Conservation (phyloP, 2,113 vertebrate species). For the Recurvirostra avosetta region DNA sequence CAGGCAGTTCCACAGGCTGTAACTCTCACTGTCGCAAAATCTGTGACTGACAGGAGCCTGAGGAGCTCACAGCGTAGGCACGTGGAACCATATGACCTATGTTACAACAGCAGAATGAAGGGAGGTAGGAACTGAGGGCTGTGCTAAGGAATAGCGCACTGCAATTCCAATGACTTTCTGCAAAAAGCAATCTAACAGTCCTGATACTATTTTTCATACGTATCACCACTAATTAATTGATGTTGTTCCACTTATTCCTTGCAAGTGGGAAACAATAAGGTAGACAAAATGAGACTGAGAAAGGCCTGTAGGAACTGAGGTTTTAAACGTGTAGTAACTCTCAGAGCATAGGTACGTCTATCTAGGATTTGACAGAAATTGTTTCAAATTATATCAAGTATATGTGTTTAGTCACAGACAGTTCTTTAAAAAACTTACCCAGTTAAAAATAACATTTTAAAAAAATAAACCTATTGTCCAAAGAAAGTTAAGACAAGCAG, state of each 20-base stretch:
- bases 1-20: neutral
- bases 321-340: neutral
- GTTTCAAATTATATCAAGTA: neutral
- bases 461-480: slow-evolving; percentile 27
- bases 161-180: neutral
- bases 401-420: neutral
- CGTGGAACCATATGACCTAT: rapidly evolving
- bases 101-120: neutral
- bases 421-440: neutral
- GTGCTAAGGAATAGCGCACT: neutral
- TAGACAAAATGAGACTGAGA: neutral
- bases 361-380: neutral
- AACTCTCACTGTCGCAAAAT: neutral
- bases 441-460: neutral
- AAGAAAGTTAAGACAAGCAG: slow-evolving; percentile 1
- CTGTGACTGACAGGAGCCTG: neutral
- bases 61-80: neutral
- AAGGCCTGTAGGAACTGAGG: neutral
- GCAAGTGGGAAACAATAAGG: neutral
- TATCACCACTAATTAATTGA: neutral
- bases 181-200: neutral
- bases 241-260: neutral
- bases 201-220: neutral
- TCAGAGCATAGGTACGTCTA: neutral
- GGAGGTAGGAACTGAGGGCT: neutral